Base-by-base conservation (phyloP, 2,888 invertebrate genomes). In the Rutpela maculata region DNA sequence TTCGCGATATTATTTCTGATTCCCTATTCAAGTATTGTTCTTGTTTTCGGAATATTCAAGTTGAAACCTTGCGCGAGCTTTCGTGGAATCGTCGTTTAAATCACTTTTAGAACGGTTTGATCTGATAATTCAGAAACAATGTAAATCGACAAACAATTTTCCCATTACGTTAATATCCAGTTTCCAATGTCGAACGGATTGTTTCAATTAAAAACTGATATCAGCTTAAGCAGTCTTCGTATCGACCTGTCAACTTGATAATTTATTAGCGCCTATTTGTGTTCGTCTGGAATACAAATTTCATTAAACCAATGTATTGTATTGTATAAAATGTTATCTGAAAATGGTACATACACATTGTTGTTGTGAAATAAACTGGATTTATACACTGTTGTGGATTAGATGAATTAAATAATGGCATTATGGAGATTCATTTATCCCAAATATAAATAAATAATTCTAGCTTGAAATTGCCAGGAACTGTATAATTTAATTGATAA, bases 101-200 rank as follows among this genome's bases (percentile, higher is more conserved):
- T 43, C n/a, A 50, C n/a, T 50, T 50, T 50, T n/a, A 7, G n/a
- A 50, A 50, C n/a, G 50, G 50, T 50, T n/a, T n/a, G 5, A 50
- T 50, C n/a, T n/a, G 50, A 50, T 50, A 17, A 50, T 15, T n/a
- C 12, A 12, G n/a, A n/a, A 50, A 17, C 50, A 50, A 50, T 50
- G 50, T 5, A 50, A 50, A 50, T 50, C 50, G 50, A 12, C 50
- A 50, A 50, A 50, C n/a, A 50, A 50, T 50, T 50, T 50, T n/a
- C 50, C 50, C 50, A 50, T 50, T 50, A 50, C 50, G 15, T 15
- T 50, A n/a, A 50, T 50, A 50, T 50, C n/a, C 50, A n/a, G 5
- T n/a, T 50, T 50, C n/a, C 50, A 50, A 50, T 50, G 50, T n/a
- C n/a, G 50, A 50, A 50, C 50, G 50, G 50, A 50, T 50, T 50